These are phyloP conservation scores for Lepidurus arcticus DNA, from an alignment of 1,140 invertebrate genomes.

Conservation along the genomic window DNA sequence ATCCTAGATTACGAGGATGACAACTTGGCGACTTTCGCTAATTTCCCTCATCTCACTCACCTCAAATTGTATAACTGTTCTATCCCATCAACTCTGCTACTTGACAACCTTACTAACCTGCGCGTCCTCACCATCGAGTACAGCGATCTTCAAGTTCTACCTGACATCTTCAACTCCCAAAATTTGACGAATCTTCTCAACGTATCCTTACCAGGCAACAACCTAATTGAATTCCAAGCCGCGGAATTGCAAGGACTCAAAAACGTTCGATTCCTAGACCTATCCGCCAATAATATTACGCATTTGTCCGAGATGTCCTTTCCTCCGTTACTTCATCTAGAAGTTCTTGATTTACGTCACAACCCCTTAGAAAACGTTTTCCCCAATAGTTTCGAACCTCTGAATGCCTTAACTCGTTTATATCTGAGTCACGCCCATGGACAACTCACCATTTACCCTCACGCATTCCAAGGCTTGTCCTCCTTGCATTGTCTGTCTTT, in stretches of 20 bases:
- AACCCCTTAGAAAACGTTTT: constrained; percentile 62
- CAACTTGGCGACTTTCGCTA: neutral
- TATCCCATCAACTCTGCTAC: neutral
- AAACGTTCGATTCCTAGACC: constrained; percentile 56
- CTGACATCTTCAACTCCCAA: neutral
- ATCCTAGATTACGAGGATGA: neutral
- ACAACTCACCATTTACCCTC: constrained; percentile 50
- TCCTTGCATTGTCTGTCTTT: constrained; percentile 51
- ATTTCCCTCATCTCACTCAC: neutral
- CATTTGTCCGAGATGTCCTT: constrained; percentile 62
- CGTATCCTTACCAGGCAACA: constrained; percentile 58
- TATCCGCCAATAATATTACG: constrained; percentile 59
- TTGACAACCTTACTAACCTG: neutral
- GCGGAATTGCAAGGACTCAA: constrained; percentile 59
- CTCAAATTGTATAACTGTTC: neutral
- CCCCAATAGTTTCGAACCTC: constrained; percentile 63
- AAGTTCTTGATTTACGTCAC: constrained; percentile 54
- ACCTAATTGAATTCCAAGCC: constrained; percentile 56
- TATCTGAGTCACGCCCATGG: constrained; percentile 54
- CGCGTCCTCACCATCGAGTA: neutral
- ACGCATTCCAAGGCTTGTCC: constrained; percentile 57
- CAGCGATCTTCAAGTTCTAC: neutral
- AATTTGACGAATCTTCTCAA: neutral
- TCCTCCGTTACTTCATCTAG: constrained; percentile 59
- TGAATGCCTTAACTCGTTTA: constrained; percentile 59